Base-by-base conservation (phyloP, 1,140 invertebrate species). In the Dinoponera quadriceps region DNA sequence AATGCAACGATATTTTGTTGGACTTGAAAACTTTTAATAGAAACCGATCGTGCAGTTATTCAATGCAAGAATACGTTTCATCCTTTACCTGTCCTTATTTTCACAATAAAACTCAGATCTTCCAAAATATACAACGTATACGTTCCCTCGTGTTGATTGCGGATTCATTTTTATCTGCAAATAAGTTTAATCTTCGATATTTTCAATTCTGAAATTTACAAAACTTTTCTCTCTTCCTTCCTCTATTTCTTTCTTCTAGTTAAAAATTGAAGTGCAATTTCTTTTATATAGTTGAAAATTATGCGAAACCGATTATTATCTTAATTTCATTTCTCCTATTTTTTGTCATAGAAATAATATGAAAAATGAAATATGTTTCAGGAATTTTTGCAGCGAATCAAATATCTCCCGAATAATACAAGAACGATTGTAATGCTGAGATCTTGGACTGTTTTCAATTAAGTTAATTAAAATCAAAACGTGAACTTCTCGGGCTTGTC, bases 31-130 rank as follows among this genome's bases (percentile, higher is more conserved):
- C 48, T 78, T 80, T 38, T 71, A 38, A 78, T 38, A 65, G 48
- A 69, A 80, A 57, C 55, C 51, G 33, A 80, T 27, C 20, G 16
- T 22, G 60, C 63, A n/a, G 48, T 80, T 80, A 80, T 80, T 71
- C 75, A 80, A 33, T 14, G 13, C 9, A 22, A 55, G 33, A 57
- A 33, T 14, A 16, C 55, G 48, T 78, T 69, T 80, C 69, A 69
- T 25, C 44, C 48, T 25, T 44, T n/a, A 44, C 69, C 18, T 11
- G 65, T n/a, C 69, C 65, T 80, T 62, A 78, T 68, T 69, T 29
- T 63, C 25, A 18, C 29, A 63, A 78, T 55, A 13, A 57, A 78
- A 78, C 44, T 22, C 75, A 78, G 63, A 78, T 78, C 63, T 69
- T 57, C 33, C 55, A 38, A 48, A 78, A 57, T 78, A 69, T 78